Conservation (phyloP, 2,797 vertebrate genomes). For the Pseudomugil tenellus region DNA sequence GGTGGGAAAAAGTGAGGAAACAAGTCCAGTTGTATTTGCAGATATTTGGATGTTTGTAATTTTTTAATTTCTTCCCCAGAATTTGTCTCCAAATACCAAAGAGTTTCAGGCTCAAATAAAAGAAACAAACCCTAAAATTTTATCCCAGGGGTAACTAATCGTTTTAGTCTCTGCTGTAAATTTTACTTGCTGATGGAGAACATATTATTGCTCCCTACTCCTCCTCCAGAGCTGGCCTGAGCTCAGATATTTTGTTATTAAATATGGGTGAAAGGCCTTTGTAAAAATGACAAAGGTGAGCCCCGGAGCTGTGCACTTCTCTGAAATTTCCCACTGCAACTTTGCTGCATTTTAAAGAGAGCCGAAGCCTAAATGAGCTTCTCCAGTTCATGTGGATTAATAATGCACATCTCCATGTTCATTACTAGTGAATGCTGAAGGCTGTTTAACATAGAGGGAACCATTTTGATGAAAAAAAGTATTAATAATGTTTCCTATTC, state of each 20-base stretch:
- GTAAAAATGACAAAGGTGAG: conserved; percentile 88
- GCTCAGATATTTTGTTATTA: conserved; percentile 86
- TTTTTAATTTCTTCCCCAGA: conserved; percentile 27
- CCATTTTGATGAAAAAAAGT: conserved; percentile 93
- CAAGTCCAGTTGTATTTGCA: conserved; percentile 24
- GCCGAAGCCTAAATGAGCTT: conserved; percentile 91
- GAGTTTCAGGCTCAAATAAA: conserved; percentile 43
- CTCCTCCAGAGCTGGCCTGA: conserved; percentile 78
- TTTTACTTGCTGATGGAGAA: conserved; percentile 63
- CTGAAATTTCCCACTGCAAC: conserved; percentile 58
- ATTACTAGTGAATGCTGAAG: conserved; percentile 97
- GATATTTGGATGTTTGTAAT: conserved; percentile 19
- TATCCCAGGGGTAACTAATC: conserved; percentile 63
- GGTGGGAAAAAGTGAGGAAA: conserved; percentile 55
- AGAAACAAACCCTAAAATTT: conserved; percentile 40
- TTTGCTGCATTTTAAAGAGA: conserved; percentile 74
- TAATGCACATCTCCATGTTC: conserved; percentile 98
- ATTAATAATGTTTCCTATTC: conserved; percentile 99
- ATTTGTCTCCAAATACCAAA: conserved; percentile 15
- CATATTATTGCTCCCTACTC: conserved; percentile 63
- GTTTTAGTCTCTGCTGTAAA: conserved; percentile 75
- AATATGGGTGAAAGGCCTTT: conserved; percentile 85
- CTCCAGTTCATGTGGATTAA: conserved; percentile 89
- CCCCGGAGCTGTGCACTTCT: conserved; percentile 80
- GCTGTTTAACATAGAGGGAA: conserved; percentile 99